Percentiles rank a stretch among this genome's conserved stretches.
phyloP scores from a whole-genome alignment of 2,888 invertebrate species.

The Ectemnius cavifrons region DNA sequence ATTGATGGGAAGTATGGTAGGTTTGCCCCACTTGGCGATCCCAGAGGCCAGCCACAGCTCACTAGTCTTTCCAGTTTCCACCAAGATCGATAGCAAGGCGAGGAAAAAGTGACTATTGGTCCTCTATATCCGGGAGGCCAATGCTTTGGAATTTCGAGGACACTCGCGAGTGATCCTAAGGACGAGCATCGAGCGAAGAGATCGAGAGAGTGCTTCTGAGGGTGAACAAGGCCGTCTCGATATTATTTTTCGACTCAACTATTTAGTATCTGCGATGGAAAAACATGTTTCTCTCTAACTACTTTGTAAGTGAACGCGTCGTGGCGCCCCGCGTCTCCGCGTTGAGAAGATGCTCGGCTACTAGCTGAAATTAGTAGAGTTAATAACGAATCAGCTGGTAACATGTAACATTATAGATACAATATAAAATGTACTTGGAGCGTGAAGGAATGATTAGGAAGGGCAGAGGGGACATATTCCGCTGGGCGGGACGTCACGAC shows the following conservation, averaged over 20 bases:
- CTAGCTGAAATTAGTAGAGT: no score
- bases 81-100: no score
- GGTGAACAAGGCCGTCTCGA: slow-evolving; percentile 61
- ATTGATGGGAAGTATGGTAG: no score
- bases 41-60: no score
- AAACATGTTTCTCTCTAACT: slow-evolving; percentile 70
- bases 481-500: slow-evolving; percentile 42
- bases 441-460: not conserved
- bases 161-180: slow-evolving; percentile 48
- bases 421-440: not conserved
- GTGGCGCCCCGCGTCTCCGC: slow-evolving; percentile 27
- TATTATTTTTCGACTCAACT: slow-evolving; percentile 73
- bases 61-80: no score
- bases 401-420: not conserved
- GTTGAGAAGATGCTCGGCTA: slow-evolving; percentile 30
- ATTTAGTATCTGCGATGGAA: slow-evolving; percentile 64
- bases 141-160: not conserved
- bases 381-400: no score
- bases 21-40: no score
- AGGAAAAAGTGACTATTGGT: no score
- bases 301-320: slow-evolving; percentile 60
- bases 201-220: slow-evolving; percentile 25
- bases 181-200: slow-evolving; percentile 38
- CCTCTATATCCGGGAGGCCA: no score
- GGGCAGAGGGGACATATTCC: slow-evolving; percentile 31